These are phyloP conservation scores for Orius insidiosus DNA, from an alignment of 1,140 invertebrate genomes.

Conservation along the genomic window DNA sequence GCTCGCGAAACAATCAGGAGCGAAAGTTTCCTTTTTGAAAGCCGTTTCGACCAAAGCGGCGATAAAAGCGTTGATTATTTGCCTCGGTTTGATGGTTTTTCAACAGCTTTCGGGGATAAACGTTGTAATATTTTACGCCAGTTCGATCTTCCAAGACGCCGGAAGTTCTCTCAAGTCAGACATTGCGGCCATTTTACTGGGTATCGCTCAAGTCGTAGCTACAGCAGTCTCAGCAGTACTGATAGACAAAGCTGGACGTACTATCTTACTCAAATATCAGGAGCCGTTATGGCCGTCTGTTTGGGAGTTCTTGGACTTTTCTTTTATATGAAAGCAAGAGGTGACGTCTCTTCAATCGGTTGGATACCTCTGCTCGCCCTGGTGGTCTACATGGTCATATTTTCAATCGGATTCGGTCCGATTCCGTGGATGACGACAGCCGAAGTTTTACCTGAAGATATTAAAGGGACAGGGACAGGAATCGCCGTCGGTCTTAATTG, in stretches of 20 bases:
- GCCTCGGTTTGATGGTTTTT: conserved; percentile 61
- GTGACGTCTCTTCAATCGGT: conserved; percentile 28
- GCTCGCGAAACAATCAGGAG: conserved; percentile 36
- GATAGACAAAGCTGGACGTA: conserved; percentile 30
- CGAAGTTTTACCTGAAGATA: conserved; percentile 58
- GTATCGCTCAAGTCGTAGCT: conserved; percentile 27
- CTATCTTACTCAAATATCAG: conserved; percentile 33
- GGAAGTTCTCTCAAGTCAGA: conserved; percentile 32
- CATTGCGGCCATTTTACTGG: conserved; percentile 19
- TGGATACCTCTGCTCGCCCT: conserved; percentile 48
- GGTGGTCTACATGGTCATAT: conserved; percentile 32
- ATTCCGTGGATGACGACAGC: conserved; percentile 69
- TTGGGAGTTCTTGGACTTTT: conserved; percentile 24
- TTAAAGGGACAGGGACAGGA: conserved; percentile 56
- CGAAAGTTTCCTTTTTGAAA: conserved; percentile 34
- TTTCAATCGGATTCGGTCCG: conserved; percentile 45
- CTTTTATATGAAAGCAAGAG: conserved; percentile 19
- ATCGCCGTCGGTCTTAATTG: conserved; percentile 65
- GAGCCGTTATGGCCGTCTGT: conserved; percentile 27
- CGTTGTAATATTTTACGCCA: conserved; percentile 64
- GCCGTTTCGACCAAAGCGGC: conserved; percentile 38
- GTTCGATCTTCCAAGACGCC: conserved; percentile 48
- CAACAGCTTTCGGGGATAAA: conserved; percentile 76
- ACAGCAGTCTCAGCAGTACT: conserved; percentile 28
- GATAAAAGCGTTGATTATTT: conserved; percentile 48